Base-by-base conservation (phyloP, 2,113 vertebrate species). In the Tetraodon nigroviridis region DNA sequence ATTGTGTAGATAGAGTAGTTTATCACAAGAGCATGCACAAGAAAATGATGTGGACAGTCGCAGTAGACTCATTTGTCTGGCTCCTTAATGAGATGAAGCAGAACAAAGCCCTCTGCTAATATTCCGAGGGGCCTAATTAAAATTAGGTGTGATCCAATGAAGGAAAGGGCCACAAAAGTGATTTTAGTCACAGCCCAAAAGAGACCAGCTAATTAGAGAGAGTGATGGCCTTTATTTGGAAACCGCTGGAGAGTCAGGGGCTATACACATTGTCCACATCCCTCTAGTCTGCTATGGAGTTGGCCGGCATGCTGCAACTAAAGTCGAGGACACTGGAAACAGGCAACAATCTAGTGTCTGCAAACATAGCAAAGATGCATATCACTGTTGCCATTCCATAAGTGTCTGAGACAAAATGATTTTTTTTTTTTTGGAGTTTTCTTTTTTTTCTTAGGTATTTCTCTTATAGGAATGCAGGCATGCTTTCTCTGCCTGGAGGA, bases 81-180 rank as follows among this genome's bases (percentile, higher is more conserved):
- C 90, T 90, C 89, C 87, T 87, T 94, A 93, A 96, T 92, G 90
- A 95, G 91, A 90, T 90, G 89, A 90, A 92, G 92, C 90, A 92
- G 81, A 87, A 86, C 79, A 84, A 90, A 92, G 85, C 87, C 81
- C 74, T 79, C 63, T 79, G 82, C 91, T 94, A 95, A 93, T 94
- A 90, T 92, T 95, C 91, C 92, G 89, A 92, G 71, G 92, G 92
- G 91, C 88, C 92, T 95, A 95, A 96, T 98, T 95, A 96, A 92
- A 92, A 90, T 89, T 90, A 93, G 91, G 90, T 93, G 90, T 92
- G 90, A 92, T 87, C 85, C 82, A 46, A 87, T 83, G 78, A 80
- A 86, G 83, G 81, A 86, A 84, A 91, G 85, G 90, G 86, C 87
- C 92, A 75, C 92, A 85, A 76, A 92, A 90, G 92, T 91, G 90